Evolutionary conservation across 2,797 vertebrate species (phyloP), one percentile per base, ranked within the genome.

Genomic region (Rhabdomys pumilio): DNA sequence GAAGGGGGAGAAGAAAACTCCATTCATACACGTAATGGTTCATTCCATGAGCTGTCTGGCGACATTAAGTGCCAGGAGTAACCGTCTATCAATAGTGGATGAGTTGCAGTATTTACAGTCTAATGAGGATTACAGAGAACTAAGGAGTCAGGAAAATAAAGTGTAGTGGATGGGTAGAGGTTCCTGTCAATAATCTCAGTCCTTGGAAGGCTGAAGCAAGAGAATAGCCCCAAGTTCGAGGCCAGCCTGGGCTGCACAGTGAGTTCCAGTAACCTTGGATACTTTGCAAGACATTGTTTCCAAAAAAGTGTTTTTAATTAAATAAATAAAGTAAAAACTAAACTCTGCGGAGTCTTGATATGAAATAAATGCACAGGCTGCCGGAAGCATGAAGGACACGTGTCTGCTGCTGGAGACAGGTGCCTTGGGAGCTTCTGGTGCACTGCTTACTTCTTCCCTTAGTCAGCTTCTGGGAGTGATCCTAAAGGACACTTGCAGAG

Each of bases 41-140:
- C 24, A 86, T 76, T 91, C 69, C 44, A 72, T 87, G 65, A 34
- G 85, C 75, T 90, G 10, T 86, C 76, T 88, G 81, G 61, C 91
- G 67, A 82, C 9, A 65, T n/a, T 22, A 67, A 59, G 55, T 55
- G 34, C 38, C 84, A 90, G 24, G n/a, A 76, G 41, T 84, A 38
- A 63, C 13, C 24, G 61, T 75, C 50, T 9, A 76, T 59, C 41
- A 80, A 29, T n/a, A 24, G 57, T 63, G 77, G 90, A 89, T 6
- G 44, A 44, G 31, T n/a, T 53, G 55, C 38, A 59, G n/a, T 38
- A 26, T 88, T 90, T 91, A 47, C 29, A 93, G 47, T 80, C 22
- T 92, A 81, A 24, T n/a, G 72, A 89, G 41, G 41, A 79, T 85
- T 61, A 65, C 10, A 69, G 55, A 82, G 69, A 80, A 91, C 44